Evolutionary conservation across 2,888 invertebrate species (phyloP), one percentile per base, ranked within the genome.

Genomic region (Punctoribates punctum): DNA sequence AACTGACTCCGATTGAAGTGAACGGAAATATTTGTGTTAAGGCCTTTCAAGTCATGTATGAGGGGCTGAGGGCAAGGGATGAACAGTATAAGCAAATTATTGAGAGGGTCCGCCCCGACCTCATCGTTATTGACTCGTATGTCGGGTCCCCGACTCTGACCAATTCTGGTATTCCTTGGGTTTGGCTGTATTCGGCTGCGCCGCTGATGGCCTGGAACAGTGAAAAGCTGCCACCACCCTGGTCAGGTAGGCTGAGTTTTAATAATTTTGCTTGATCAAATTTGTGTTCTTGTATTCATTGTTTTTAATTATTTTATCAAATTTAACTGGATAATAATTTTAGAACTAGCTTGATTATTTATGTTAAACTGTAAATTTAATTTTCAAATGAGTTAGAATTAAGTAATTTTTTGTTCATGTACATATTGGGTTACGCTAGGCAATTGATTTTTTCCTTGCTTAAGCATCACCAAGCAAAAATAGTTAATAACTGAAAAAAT

Each of bases 161-260:
- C 13, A 20, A 65, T 23, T 75, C 57, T 3, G 75, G 75, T 5
- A 75, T 23, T 34, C 75, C 75, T 15, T 75, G 75, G 75, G 65
- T 65, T 11, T 65, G 75, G 48, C 25, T 75, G 0, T 62, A 62
- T 23, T 75, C 75, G 3, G 65, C 75, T 9, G 48, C 75, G 17
- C 75, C 75, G 17, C 48, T 25, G 0, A 13, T 23, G 13, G n/a
- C 20, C 1, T 23, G 23, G 3, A 72, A 25, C 0, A 38, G 38
- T 48, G 25, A 20, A 1, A 48, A 38, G 15, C 5, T 72, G 1
- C 72, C 72, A 25, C 72, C 72, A 17, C 11, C 20, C 3, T 48
- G 72, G 48, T 72, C 72, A 48, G 72, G 72, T 72, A 48, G 3
- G 3, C 34, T 8, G 8, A 34, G n/a, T n/a, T n/a, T 34, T 8